phyloP scores from a whole-genome alignment of 2,113 vertebrate species.

The Lophotis ruficrista region DNA sequence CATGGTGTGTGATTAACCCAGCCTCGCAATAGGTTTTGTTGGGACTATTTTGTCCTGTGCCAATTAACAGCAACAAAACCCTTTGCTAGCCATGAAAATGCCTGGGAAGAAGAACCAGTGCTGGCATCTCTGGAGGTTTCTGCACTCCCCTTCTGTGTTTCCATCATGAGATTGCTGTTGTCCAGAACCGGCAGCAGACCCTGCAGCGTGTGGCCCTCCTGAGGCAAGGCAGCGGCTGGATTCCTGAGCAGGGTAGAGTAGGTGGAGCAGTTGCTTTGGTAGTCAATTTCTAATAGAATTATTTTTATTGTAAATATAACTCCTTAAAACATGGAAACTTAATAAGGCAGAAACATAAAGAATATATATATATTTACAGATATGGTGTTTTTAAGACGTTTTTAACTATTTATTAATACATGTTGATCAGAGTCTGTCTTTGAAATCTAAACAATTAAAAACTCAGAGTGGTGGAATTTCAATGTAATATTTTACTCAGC shows the following conservation, averaged over 20 bases:
- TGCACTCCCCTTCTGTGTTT: not conserved
- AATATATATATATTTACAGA: not conserved
- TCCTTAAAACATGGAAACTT: not conserved
- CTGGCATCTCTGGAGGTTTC: not conserved
- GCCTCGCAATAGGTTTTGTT: not conserved
- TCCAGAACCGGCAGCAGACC: not conserved
- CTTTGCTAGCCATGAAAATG: not conserved
- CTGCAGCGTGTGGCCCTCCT: not conserved
- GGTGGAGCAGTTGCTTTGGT: not conserved
- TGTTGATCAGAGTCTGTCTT: not conserved
- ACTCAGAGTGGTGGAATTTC: not conserved
- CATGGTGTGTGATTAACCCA: fast-evolving
- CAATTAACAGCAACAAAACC: not conserved
- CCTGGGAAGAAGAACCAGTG: not conserved
- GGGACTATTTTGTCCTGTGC: not conserved
- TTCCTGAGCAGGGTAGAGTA: not conserved
- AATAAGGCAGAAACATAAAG: not conserved
- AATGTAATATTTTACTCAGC: not conserved
- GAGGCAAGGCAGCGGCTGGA: not conserved
- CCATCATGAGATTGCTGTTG: not conserved
- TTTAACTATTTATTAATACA: not conserved
- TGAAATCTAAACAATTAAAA: not conserved
- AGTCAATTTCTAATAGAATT: not conserved
- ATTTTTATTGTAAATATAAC: not conserved
- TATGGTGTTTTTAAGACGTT: not conserved